Percentiles rank a stretch among this genome's conserved stretches.
These are phyloP conservation scores for Melanotaenia duboulayi DNA, from an alignment of 2,113 vertebrate genomes.

Conservation along the genomic window DNA sequence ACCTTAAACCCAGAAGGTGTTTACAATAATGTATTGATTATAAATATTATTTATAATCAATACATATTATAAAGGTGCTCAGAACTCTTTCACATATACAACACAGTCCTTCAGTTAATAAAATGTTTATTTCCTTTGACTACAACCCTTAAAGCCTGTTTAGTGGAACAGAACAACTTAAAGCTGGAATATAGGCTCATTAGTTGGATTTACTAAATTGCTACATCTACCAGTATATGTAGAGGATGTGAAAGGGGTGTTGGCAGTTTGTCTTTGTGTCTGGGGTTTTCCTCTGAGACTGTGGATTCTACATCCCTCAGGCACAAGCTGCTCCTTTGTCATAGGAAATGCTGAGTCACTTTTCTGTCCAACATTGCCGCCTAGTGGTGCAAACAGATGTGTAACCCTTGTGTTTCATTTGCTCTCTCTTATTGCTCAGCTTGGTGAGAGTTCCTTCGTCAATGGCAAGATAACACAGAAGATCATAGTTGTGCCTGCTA, in stretches of 20 bases:
- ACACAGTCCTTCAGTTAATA: slow-evolving; percentile 13
- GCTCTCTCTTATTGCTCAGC: slow-evolving; percentile 72
- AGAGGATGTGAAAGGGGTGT: slow-evolving; percentile 67
- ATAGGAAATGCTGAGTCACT: slow-evolving; percentile 17
- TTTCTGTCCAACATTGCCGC: slow-evolving; percentile 46
- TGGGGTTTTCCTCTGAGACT: slow-evolving; percentile 62
- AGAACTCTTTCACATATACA: slow-evolving; percentile 14
- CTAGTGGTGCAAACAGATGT: slow-evolving; percentile 45
- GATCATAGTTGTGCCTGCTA: slow-evolving; percentile 89
- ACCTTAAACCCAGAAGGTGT: slow-evolving; percentile 6
- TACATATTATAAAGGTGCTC: slow-evolving; percentile 18
- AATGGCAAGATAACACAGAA: slow-evolving; percentile 89
- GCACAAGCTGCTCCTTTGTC: slow-evolving; percentile 41
- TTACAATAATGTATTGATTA: slow-evolving; percentile 31
- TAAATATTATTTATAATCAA: no score
- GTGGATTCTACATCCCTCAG: slow-evolving; percentile 60
- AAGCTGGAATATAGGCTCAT: slow-evolving; percentile 19
- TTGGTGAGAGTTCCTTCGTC: slow-evolving; percentile 84
- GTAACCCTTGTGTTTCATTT: not conserved
- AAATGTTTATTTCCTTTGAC: not conserved
- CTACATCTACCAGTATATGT: slow-evolving; percentile 40
- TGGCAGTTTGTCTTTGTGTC: slow-evolving; percentile 75
- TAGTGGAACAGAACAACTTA: not conserved
- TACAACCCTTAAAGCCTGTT: not conserved
- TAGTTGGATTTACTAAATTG: slow-evolving; percentile 44